Evolutionary conservation across 2,888 invertebrate genomes (phyloP), one percentile per base, ranked within the genome.

Genomic region (Ecliptopera silaceata): DNA sequence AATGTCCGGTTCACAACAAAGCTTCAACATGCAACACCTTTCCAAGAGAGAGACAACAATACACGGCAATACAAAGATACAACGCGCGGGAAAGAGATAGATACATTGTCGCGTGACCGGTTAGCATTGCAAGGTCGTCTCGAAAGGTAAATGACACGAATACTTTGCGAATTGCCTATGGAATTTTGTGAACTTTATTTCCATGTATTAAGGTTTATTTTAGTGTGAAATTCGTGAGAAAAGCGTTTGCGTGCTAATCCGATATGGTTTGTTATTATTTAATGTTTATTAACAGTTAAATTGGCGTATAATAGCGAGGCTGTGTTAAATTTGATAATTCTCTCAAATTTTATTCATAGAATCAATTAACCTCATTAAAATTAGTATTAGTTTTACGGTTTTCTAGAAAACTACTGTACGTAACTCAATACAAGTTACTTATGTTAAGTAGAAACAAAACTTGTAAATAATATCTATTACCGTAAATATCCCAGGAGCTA

Each of bases 91-190:
- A 82, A 64, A 63, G 76, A 75, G 80, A 82, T 56, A 65, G 77
- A 56, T 63, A 72, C 69, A 77, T 58, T 72, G 77, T 77, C 79
- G 81, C 77, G 79, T 75, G 83, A 89, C 90, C 78, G 82, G 89
- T 89, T 89, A 88, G 82, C 91, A 91, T 91, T 91, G 91, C 91
- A 91, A 91, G 91, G 91, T 88, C 91, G 91, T 82, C 71, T 57
- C 66, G 64, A 74, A 78, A 77, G 90, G 88, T 91, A 83, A 89
- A 70, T 84, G 90, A 89, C 88, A 82, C 77, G 68, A 68, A 69
- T 75, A 49, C 44, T 15, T 64, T 44, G 58, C 59, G 44, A 51
- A 58, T 43, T 20, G 11, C 3, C 0, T 26, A 3, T 26, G 15
- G 50, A 46, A 46, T 54, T 22, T 41, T 34, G 61, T 63, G 31